These are phyloP conservation scores for Dorcus hopei DNA, from an alignment of 2,888 invertebrate genomes.

Conservation along the genomic window DNA sequence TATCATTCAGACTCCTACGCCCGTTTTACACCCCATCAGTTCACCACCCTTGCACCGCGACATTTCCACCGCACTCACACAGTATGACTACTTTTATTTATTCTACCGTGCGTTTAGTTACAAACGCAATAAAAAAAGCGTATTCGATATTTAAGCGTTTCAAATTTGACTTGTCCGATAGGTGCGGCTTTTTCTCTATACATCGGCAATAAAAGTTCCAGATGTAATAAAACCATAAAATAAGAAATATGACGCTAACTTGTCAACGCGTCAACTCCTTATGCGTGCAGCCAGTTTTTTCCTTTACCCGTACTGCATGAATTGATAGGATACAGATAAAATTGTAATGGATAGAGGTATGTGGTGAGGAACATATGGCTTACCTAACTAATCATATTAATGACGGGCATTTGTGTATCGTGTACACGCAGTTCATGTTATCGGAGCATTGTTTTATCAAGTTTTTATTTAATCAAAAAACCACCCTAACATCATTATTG, in stretches of 20 bases:
- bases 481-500: slow-evolving; percentile 21
- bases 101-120: too few relatives aligned
- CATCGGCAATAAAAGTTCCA: slow-evolving; percentile 5
- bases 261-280: slow-evolving; percentile 12
- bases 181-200: slow-evolving; percentile 4
- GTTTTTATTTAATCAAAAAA: slow-evolving; percentile 23
- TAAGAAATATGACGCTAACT: slow-evolving; percentile 10
- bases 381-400: slow-evolving; percentile 35
- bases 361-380: slow-evolving; percentile 32
- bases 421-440: slow-evolving; percentile 4
- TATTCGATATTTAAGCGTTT: too few relatives aligned
- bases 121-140: neutral
- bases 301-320: neutral
- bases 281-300: slow-evolving; percentile 7
- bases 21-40: slow-evolving; percentile 21
- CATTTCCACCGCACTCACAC: neutral
- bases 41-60: slow-evolving; percentile 15
- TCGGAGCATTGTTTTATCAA: slow-evolving; percentile 16
- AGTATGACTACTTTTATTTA: too few relatives aligned
- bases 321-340: slow-evolving; percentile 1
- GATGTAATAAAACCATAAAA: slow-evolving; percentile 13
- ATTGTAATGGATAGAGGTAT: slow-evolving; percentile 25
- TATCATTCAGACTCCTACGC: slow-evolving; percentile 46
- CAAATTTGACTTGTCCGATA: slow-evolving; percentile 9
- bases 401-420: slow-evolving; percentile 30